A percentile compares a stretch with the other conserved stretches of the same genome.
phyloP scores from a whole-genome alignment of 2,797 vertebrate species.

The Catharus ustulatus region DNA sequence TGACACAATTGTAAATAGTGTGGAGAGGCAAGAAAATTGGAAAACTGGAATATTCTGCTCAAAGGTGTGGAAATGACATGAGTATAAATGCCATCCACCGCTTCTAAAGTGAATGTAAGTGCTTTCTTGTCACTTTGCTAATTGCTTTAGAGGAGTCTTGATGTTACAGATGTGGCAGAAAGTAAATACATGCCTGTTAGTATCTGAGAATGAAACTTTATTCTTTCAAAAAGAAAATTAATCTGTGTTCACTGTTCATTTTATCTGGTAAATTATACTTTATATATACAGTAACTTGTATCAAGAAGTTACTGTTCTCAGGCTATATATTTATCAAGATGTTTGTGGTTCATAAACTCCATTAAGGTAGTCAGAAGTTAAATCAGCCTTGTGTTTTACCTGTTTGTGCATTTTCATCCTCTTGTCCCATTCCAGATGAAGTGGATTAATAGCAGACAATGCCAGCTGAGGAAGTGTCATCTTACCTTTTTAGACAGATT shows the following conservation, averaged over 20 bases:
- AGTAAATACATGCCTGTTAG: not conserved
- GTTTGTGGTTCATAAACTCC: not conserved
- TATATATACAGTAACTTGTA: not conserved
- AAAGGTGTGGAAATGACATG: constrained; percentile 7
- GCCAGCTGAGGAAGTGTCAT: not conserved
- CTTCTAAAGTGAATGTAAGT: not conserved
- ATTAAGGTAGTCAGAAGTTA: not conserved
- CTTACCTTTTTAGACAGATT: not conserved
- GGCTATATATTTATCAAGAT: not conserved
- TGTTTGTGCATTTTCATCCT: not conserved
- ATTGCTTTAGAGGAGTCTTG: constrained; percentile 1
- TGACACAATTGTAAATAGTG: not conserved
- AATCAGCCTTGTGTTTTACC: not conserved
- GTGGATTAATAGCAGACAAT: not conserved
- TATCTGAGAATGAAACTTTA: not conserved
- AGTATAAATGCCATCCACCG: not conserved
- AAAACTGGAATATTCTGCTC: not conserved
- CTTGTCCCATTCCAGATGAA: not conserved
- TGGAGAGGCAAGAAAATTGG: not conserved
- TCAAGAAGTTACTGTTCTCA: not conserved
- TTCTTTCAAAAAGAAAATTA: not conserved
- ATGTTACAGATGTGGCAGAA: not conserved
- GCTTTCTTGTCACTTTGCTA: not conserved
- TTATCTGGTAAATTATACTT: not conserved
- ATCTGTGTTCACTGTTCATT: not conserved